phyloP scores from a whole-genome alignment of 1,140 invertebrate genomes.

The Melanaphis sacchari region DNA sequence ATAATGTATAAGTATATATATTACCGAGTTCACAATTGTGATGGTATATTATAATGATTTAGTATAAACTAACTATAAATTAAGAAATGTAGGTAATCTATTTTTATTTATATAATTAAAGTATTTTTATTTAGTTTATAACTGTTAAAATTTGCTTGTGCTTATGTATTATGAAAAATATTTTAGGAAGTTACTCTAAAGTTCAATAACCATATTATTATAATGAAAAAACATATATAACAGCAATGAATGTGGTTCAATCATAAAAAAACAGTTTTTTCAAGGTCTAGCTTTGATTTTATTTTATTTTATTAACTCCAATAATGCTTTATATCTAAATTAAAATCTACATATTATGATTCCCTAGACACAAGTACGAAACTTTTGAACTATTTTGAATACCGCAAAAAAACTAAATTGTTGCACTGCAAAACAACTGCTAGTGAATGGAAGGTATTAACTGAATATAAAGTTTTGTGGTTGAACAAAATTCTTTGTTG shows the following conservation, averaged over 20 bases:
- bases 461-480: background rate
- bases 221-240: background rate
- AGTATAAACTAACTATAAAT: no score
- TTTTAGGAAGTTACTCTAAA: background rate
- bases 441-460: background rate
- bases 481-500: background rate
- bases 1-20: no score
- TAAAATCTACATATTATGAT: conserved; percentile 18
- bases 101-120: background rate
- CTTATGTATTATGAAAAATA: background rate
- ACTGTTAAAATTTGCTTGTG: background rate
- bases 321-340: background rate
- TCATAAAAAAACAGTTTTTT: background rate
- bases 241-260: background rate
- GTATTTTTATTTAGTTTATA: background rate
- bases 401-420: background rate
- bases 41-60: no score
- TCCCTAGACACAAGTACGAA: background rate
- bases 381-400: background rate
- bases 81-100: no score
- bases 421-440: background rate
- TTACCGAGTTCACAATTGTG: no score
- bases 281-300: background rate
- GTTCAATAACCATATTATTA: background rate
- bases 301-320: background rate